Base-by-base conservation (phyloP, 2,113 vertebrate genomes). In the Morone saxatilis region DNA sequence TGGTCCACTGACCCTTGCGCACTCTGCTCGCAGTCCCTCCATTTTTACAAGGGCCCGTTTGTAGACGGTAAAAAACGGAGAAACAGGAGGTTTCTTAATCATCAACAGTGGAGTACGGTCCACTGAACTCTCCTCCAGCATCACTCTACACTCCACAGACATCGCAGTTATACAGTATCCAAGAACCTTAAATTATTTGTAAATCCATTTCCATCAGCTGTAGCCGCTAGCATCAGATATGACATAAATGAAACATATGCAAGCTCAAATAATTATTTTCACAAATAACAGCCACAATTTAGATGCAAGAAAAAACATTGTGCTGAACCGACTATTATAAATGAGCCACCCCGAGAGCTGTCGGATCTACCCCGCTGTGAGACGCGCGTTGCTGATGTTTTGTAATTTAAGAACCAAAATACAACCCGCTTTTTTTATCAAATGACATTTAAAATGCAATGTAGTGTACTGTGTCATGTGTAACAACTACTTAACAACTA, bases 21-120 rank as follows among this genome's bases (percentile, higher is more conserved):
- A 20, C 2, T 76, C 57, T 61, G 50, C 74, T 60, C 1, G n/a
- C 63, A 68, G 71, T 68, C 25, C 41, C 59, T 67, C 20, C 38
- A 17, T 22, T 63, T 65, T 51, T 50, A 82, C 43, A 40, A 83
- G 38, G 31, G 20, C 36, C 31, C 4, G 4, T 45, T 71, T 79
- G 70, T 76, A 59, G 72, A 76, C 51, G 51, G 53, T 53, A 47
- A 78, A 68, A 65, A 40, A 31, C 50, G n/a, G 45, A 80, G 41
- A 76, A 36, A 19, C 0, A 12, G 65, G 45, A 76, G 14, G 57
- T 51, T 73, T 78, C 72, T 77, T 70, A 62, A 87, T 72, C 61
- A 61, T 73, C 40, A 48, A 63, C 43, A 20, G 36, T 17, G 71
- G 17, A 62, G 22, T 5, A 65, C 0, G 12, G 25, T 38, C 43